A percentile compares a stretch with the other conserved stretches of the same genome.
Conservation (phyloP, 30 jellyfish, hydroid and myxozoan species). For the Turritopsis rubra region DNA sequence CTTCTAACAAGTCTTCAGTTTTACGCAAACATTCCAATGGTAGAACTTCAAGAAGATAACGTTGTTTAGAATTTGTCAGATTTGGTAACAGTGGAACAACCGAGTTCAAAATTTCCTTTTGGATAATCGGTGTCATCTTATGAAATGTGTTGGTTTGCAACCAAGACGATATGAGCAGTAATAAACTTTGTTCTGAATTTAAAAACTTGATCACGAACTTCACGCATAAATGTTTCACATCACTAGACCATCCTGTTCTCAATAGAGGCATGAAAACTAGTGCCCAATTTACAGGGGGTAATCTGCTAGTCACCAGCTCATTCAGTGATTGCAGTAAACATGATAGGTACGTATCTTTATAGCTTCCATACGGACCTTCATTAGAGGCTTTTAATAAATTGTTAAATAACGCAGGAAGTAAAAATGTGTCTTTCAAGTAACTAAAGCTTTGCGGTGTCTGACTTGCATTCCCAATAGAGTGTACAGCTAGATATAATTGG, state of each 20-base stretch:
- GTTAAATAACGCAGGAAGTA: conserved; percentile 29
- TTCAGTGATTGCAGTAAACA: conserved; percentile 15
- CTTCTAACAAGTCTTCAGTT: conserved; percentile 1
- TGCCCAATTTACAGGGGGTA: conserved; percentile 81
- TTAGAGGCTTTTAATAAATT: conserved; percentile 36
- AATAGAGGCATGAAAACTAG: conserved; percentile 39
- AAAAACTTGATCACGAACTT: conserved; percentile 35
- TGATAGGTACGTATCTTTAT: conserved; percentile 1
- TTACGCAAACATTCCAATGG: conserved; percentile 16
- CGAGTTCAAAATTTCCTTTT: not conserved
- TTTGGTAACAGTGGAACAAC: not conserved
- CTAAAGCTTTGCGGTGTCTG: conserved; percentile 36
- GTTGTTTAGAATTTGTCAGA: conserved; percentile 20
- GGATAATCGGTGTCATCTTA: not conserved
- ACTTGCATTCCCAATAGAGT: not conserved
- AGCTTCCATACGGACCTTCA: conserved; percentile 18
- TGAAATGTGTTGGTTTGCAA: conserved; percentile 39
- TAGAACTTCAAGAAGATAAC: conserved; percentile 25
- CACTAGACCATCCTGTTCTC: conserved; percentile 43
- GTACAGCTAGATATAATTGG: not conserved
- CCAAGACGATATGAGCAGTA: conserved; percentile 50
- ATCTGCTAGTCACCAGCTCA: conserved; percentile 4
- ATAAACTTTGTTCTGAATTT: conserved; percentile 29
- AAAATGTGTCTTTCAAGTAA: conserved; percentile 45
- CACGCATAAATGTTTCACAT: conserved; percentile 32